Evolutionary conservation across 2,888 invertebrate genomes (phyloP), one percentile per base, ranked within the genome.

Genomic region (Acholoe squamosa): DNA sequence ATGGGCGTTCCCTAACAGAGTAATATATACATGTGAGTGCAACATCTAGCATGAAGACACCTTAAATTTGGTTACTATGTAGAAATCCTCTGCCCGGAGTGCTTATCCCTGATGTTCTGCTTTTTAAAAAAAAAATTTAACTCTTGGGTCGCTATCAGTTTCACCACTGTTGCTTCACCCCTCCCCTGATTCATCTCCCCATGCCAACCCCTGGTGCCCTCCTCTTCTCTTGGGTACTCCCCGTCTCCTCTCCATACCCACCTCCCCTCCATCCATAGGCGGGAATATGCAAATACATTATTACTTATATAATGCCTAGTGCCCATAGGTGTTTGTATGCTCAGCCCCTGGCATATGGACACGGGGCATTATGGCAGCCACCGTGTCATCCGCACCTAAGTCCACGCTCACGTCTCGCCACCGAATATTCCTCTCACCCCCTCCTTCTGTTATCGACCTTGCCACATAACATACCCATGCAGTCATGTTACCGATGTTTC

Each of bases 261-360:
- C 14, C 61, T n/a, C 76, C 25, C 76, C 76, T 31, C 76, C 28
- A 14, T 31, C 61, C 76, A 25, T 28, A 25, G 76, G 61, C 61
- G 61, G n/a, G 61, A 61, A 61, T 61, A 61, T 61, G 71, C 71
- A 71, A 71, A 71, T 28, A 71, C 71, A 71, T 25, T 71, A 25
- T 71, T 71, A 71, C 71, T 61, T 61, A 61, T 61, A 61, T 61
- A 61, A 61, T 61, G 61, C 61, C 61, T 61, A 12, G n/a, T 14
- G 61, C 61, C 61, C 61, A 61, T 61, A 61, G 61, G 61, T 61
- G 61, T 61, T 3, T 71, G 71, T 71, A 28, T 71, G 71, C 25
- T n/a, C 31, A 71, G 71, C 71, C 25, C 28, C 61, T 19, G 71
- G 3, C 28, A n/a, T 61, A 71, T 71, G 71, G 71, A 71, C 71